A percentile compares a stretch with the other conserved stretches of the same genome.
phyloP scores from a whole-genome alignment of 2,113 vertebrate species.

The Saguinus midas region DNA sequence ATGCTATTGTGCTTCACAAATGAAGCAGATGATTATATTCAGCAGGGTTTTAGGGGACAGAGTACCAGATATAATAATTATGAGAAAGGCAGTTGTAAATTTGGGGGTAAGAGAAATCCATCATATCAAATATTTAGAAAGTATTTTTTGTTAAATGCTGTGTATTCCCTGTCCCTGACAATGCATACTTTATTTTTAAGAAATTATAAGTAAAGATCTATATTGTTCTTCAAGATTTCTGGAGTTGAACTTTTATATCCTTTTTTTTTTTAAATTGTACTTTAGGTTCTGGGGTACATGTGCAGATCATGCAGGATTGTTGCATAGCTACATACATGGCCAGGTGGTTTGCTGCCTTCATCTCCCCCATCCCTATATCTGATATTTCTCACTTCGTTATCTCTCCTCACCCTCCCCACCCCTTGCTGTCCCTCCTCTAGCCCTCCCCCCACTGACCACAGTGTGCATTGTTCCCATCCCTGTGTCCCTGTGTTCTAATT shows the following conservation, averaged over 20 bases:
- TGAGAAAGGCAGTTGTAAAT: neutral
- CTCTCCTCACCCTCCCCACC: too few species aligned
- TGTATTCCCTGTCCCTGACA: neutral
- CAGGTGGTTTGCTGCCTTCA: too few species aligned
- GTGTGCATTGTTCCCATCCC: too few species aligned
- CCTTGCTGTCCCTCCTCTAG: too few species aligned
- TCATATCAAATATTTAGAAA: neutral
- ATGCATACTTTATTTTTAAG: neutral
- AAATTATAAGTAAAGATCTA: neutral
- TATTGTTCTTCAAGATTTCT: neutral
- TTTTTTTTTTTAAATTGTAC: neutral
- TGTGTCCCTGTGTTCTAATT: too few species aligned
- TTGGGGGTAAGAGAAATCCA: neutral
- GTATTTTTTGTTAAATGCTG: neutral
- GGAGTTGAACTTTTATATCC: neutral
- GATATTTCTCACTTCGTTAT: too few species aligned
- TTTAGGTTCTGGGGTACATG: too few species aligned
- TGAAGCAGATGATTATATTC: neutral
- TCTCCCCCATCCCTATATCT: too few species aligned
- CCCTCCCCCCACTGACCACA: rapidly evolving
- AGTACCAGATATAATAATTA: neutral
- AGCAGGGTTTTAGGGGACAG: neutral
- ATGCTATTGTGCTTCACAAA: neutral
- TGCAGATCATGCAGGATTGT: too few species aligned
- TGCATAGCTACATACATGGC: too few species aligned